phyloP scores from a whole-genome alignment of 2,113 vertebrate species.

The Butastur rufipennis region DNA sequence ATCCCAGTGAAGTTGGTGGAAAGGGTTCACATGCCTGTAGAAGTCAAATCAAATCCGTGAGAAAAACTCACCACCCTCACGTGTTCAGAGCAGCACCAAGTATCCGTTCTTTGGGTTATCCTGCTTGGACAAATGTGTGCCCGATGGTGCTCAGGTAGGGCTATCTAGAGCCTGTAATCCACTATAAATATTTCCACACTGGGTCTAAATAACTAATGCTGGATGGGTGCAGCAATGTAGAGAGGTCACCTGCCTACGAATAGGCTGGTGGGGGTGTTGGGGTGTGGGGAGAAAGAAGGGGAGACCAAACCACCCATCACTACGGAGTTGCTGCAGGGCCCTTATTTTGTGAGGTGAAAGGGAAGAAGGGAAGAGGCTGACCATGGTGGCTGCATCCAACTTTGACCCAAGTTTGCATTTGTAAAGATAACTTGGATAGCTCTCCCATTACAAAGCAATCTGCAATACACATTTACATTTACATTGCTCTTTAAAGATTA shows the following conservation, averaged over 20 bases:
- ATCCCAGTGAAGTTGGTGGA: not conserved
- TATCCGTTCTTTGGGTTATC: not conserved
- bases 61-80: not conserved
- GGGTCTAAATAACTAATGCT: not conserved
- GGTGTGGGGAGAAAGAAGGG: not conserved
- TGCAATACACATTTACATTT: not conserved
- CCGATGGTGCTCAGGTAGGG: not conserved
- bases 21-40: not conserved
- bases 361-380: not conserved
- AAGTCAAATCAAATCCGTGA: not conserved
- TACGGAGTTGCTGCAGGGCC: fast-evolving
- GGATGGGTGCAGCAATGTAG: not conserved
- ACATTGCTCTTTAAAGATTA: not conserved
- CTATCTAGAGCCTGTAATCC: not conserved
- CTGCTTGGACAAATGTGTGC: not conserved
- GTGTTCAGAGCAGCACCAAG: not conserved
- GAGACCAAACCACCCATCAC: not conserved
- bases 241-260: not conserved
- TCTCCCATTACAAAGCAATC: not conserved
- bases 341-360: not conserved
- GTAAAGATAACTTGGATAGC: not conserved
- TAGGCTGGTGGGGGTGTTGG: not conserved
- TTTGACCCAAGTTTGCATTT: not conserved
- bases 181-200: not conserved
- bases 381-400: not conserved